phyloP scores from a whole-genome alignment of 2,113 vertebrate species.

The Xiphophorus hellerii region DNA sequence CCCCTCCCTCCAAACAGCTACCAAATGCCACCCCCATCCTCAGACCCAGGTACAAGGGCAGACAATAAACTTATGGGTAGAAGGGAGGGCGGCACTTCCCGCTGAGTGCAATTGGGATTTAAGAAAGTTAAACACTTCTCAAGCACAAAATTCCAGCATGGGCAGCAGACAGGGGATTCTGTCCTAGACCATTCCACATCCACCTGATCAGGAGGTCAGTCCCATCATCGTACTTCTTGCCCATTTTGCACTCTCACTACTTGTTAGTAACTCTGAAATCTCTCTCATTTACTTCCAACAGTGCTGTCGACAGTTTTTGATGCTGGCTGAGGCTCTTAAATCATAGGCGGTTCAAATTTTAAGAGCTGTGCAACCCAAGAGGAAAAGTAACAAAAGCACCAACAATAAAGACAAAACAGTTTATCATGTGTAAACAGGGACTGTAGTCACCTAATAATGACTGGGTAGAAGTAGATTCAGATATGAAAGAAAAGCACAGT shows the following conservation, averaged over 20 bases:
- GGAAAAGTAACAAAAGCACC: constrained; percentile 41
- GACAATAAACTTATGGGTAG: constrained; percentile 70
- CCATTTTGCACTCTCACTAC: constrained; percentile 59
- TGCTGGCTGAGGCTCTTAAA: constrained; percentile 63
- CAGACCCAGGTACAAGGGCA: constrained; percentile 57
- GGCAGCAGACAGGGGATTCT: constrained; percentile 81
- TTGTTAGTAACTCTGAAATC: constrained; percentile 56
- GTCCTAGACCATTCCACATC: constrained; percentile 68
- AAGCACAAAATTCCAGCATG: constrained; percentile 83
- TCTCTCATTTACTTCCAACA: constrained; percentile 75
- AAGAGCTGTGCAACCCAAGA: constrained; percentile 34
- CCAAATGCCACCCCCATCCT: constrained; percentile 36
- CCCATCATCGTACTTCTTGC: constrained; percentile 63
- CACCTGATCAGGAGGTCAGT: constrained; percentile 78
- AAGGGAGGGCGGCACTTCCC: constrained; percentile 67
- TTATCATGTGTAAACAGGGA: background rate
- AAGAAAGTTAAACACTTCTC: constrained; percentile 81
- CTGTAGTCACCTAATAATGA: background rate
- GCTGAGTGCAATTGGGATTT: constrained; percentile 82
- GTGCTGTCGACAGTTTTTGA: constrained; percentile 76
- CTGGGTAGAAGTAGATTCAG: too few relatives aligned
- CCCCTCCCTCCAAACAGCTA: constrained; percentile 18
- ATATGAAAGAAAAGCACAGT: too few relatives aligned
- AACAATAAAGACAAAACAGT: constrained; percentile 19
- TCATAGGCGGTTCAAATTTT: constrained; percentile 47